Conservation (phyloP, 1,140 invertebrate genomes). For the Parasteatoda tepidariorum region DNA sequence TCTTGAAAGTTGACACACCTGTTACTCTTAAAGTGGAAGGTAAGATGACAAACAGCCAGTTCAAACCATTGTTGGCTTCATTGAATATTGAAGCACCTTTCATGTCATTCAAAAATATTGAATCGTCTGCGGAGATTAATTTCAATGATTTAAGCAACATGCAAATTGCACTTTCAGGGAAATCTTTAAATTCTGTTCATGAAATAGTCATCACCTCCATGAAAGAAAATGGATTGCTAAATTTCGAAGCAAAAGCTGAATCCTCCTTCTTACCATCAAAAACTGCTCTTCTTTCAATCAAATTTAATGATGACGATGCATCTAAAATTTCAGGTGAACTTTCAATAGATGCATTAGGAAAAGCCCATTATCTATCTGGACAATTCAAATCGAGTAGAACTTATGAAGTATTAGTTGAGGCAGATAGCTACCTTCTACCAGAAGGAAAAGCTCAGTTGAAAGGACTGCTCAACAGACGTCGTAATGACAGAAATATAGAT, state of each 20-base stretch:
- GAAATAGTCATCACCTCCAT: not conserved
- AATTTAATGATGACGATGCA: not conserved
- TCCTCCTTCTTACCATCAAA: not conserved
- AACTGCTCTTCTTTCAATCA: not conserved
- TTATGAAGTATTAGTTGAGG: not conserved
- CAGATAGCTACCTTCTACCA: constrained; percentile 17
- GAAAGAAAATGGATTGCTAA: not conserved
- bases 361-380: constrained; percentile 31
- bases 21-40: constrained; percentile 3
- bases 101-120: constrained; percentile 23
- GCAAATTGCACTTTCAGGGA: not conserved
- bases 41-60: constrained; percentile 19
- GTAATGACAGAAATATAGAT: constrained; percentile 10
- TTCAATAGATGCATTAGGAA: constrained; percentile 3
- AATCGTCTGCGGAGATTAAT: constrained; percentile 16
- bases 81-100: constrained; percentile 47
- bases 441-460: not conserved
- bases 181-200: not conserved
- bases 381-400: not conserved
- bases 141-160: not conserved
- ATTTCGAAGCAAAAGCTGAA: not conserved
- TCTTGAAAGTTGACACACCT: constrained; percentile 4
- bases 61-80: constrained; percentile 24
- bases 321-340: not conserved
- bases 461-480: not conserved